These are phyloP conservation scores for Lottia scabra DNA, from an alignment of 2,888 invertebrate species.

Conservation along the genomic window DNA sequence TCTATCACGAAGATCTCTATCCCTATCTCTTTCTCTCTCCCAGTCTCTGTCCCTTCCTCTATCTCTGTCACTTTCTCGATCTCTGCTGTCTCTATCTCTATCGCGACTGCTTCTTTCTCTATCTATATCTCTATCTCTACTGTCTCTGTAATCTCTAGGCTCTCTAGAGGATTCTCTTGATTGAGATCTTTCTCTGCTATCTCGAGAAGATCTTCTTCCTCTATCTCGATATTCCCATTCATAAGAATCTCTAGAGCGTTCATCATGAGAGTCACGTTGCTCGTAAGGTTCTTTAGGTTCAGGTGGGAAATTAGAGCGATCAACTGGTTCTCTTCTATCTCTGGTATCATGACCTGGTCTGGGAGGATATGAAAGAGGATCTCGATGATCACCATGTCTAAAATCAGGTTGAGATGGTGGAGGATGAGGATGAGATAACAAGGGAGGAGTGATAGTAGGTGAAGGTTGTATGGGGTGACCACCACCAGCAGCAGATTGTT, in stretches of 20 bases:
- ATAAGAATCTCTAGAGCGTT: slow-evolving; percentile 41
- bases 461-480: slow-evolving; percentile 19
- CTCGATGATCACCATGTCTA: not conserved
- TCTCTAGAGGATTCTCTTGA: slow-evolving; percentile 41
- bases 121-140: slow-evolving; percentile 30
- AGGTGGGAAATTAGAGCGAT: slow-evolving; percentile 32
- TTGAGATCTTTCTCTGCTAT: slow-evolving; percentile 31
- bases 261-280: slow-evolving; percentile 33
- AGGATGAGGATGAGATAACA: slow-evolving; percentile 10
- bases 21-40: not conserved
- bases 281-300: slow-evolving; percentile 42
- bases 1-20: not conserved
- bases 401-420: slow-evolving; percentile 9
- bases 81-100: slow-evolving; percentile 25
- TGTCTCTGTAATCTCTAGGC: slow-evolving; percentile 33
- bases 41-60: not conserved
- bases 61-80: slow-evolving; percentile 21
- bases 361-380: not conserved
- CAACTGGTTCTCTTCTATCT: slow-evolving; percentile 21
- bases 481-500: slow-evolving; percentile 22
- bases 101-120: slow-evolving; percentile 19
- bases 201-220: slow-evolving; percentile 33
- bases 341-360: not conserved
- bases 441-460: slow-evolving; percentile 17
- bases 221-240: slow-evolving; percentile 35